phyloP scores from a whole-genome alignment of 2,888 invertebrate species.

The Apeira syringaria region DNA sequence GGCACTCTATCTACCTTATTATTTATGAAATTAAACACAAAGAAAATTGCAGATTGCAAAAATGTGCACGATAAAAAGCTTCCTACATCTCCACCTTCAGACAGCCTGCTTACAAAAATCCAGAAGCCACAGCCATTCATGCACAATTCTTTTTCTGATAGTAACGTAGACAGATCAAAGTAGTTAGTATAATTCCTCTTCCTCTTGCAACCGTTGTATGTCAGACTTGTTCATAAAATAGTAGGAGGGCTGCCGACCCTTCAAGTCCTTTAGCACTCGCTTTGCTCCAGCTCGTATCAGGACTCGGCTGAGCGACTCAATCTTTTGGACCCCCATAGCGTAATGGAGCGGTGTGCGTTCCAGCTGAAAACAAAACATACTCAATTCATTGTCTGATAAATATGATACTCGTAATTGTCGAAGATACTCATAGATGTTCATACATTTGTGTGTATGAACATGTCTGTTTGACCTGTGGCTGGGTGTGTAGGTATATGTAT shows the following conservation, averaged over 20 bases:
- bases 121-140: constrained; percentile 40
- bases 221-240: constrained; percentile 97
- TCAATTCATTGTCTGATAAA: too few species aligned
- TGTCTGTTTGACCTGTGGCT: too few species aligned
- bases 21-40: constrained; percentile 14
- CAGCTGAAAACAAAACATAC: constrained; percentile 79
- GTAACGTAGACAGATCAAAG: background rate
- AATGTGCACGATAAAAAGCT: constrained; percentile 55
- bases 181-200: constrained; percentile 87
- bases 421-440: too few species aligned
- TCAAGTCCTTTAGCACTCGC: constrained; percentile 92
- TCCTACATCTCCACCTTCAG: constrained; percentile 29
- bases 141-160: too few species aligned
- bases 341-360: constrained; percentile 95
- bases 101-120: constrained; percentile 36
- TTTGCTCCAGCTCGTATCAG: constrained; percentile 93
- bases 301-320: constrained; percentile 91
- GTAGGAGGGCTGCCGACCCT: constrained; percentile 94
- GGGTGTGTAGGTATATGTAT: too few species aligned
- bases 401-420: too few species aligned
- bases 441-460: too few species aligned
- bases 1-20: constrained; percentile 26
- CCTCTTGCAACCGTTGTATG: constrained; percentile 92
- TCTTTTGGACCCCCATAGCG: constrained; percentile 94
- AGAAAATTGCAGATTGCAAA: constrained; percentile 40